Evolutionary conservation across 2,113 vertebrate species (phyloP), one percentile per base, ranked within the genome.

Genomic region (Ahaetulla prasina): DNA sequence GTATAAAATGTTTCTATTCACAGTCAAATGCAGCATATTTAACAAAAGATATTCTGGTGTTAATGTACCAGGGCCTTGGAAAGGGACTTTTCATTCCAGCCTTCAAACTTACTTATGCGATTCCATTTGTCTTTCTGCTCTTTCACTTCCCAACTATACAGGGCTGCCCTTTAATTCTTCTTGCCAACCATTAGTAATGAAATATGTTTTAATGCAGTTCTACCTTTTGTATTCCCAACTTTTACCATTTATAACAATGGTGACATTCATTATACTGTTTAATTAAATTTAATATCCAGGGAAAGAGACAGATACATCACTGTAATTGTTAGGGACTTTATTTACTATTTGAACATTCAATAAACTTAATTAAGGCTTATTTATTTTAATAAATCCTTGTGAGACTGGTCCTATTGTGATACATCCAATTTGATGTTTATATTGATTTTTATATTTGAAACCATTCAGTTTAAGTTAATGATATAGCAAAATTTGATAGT

Each of bases 131-230:
- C 96, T 95, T 96, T 96, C 93, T 55, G 93, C 60, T 55, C 87
- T 92, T 92, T 89, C 10, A 16, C 74, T 89, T 89, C 45, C 80
- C 52, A 92, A 89, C 54, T 53, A 85, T 84, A 54, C 1, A 0
- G 92, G 94, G 92, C 93, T 94, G 95, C 96, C 95, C 93, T 94
- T 94, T 98, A 97, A 97, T 98, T 95, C 96, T 96, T 94, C 93
- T 80, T 96, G 93, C 95, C 95, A 94, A 92, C 95, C 95, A 95
- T 95, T 95, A 97, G 95, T 95, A 95, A 96, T 93, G 96, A 97
- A 97, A 96, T 94, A 97, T 96, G 95, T 96, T 97, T 96, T 97
- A 94, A 96, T 96, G 91, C 92, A 96, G 94, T 95, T 95, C 95
- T 94, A 95, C 94, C 95, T 96, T 97, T 96, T 96, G 95, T 95